Conservation (phyloP, 2,797 vertebrate species). For the Brotogeris chrysoptera region DNA sequence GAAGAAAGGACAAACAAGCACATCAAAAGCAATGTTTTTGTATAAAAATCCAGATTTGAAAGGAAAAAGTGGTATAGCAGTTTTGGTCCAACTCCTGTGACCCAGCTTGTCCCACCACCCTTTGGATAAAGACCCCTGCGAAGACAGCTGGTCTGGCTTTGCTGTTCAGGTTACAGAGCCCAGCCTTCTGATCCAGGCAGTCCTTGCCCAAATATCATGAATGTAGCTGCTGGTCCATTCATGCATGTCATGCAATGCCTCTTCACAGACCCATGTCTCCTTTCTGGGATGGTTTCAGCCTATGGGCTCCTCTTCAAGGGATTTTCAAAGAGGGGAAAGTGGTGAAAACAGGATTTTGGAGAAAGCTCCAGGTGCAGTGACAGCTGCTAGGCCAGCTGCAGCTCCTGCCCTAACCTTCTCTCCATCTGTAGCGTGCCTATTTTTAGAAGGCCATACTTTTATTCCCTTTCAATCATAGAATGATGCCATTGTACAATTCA, state of each 20-base stretch:
- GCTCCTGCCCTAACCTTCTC: not conserved
- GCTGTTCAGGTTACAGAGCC: not conserved
- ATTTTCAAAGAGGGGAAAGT: not conserved
- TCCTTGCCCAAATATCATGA: not conserved
- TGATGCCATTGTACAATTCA: not conserved
- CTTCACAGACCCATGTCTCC: not conserved
- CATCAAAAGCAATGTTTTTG: not conserved
- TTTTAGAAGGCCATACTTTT: not conserved
- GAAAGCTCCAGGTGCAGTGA: not conserved
- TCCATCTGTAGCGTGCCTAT: slow-evolving; percentile 15
- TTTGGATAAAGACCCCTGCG: not conserved
- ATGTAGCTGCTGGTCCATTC: not conserved
- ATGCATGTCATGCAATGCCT: not conserved
- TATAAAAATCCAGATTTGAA: not conserved
- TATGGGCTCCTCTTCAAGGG: not conserved
- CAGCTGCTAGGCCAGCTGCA: slow-evolving; percentile 36
- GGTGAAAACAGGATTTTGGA: not conserved
- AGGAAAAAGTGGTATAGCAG: not conserved
- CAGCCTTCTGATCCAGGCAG: not conserved
- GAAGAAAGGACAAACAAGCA: not conserved
- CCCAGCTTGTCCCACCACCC: not conserved
- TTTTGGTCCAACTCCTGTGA: not conserved
- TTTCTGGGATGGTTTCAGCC: not conserved
- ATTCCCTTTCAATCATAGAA: not conserved
- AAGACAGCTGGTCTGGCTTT: not conserved